Percentiles rank a stretch among this genome's conserved stretches.
Conservation (phyloP, 2,113 vertebrate genomes). For the Centropristis striata region DNA sequence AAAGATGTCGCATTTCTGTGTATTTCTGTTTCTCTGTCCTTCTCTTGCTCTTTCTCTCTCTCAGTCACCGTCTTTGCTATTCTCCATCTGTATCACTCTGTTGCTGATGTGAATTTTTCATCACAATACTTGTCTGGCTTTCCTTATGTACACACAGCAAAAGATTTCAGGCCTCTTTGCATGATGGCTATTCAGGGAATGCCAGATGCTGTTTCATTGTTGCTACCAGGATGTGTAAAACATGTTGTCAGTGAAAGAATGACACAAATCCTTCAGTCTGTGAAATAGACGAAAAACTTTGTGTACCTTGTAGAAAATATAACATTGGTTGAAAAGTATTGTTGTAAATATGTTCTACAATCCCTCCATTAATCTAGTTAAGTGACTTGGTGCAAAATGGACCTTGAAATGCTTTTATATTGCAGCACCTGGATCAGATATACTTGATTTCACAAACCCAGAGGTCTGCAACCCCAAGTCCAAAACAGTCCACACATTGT, state of each 20-base stretch:
- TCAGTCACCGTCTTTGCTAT: slow-evolving; percentile 29
- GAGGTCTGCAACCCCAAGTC: no score
- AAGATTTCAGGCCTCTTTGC: slow-evolving; percentile 31
- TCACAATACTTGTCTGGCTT: slow-evolving; percentile 23
- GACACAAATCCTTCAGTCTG: slow-evolving; percentile 36
- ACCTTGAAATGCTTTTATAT: background rate
- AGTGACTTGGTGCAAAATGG: background rate
- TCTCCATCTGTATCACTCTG: background rate
- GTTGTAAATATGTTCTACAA: background rate
- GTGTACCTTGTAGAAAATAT: slow-evolving; percentile 1
- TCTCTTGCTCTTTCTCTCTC: background rate
- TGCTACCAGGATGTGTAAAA: slow-evolving; percentile 9
- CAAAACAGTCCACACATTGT: no score
- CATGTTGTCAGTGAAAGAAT: slow-evolving; percentile 37
- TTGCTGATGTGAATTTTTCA: slow-evolving; percentile 49
- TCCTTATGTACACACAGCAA: slow-evolving; percentile 17
- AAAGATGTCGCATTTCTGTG: background rate
- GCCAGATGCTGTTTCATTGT: slow-evolving; percentile 28
- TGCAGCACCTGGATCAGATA: background rate
- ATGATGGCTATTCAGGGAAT: slow-evolving; percentile 52
- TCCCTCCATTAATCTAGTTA: background rate
- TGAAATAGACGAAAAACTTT: slow-evolving; percentile 7
- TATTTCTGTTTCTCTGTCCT: slow-evolving; percentile 25
- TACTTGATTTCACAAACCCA: slow-evolving; percentile 1
- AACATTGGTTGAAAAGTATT: background rate